A percentile compares a stretch with the other conserved stretches of the same genome.
phyloP scores from a whole-genome alignment of 2,888 invertebrate genomes.

The Nemapogon koenigi region DNA sequence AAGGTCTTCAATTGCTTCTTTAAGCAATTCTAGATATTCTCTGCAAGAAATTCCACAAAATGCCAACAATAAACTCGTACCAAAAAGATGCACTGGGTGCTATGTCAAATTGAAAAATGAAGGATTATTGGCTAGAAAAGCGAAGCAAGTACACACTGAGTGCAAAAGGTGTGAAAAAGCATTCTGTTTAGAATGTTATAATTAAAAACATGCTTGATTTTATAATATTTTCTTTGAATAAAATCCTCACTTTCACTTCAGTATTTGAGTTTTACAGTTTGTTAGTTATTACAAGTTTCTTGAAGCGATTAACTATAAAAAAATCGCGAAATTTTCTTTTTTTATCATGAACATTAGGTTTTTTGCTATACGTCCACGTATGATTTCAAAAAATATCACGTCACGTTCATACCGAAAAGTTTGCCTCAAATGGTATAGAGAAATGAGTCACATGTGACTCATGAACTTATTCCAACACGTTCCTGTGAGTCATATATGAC shows the following conservation, averaged over 20 bases:
- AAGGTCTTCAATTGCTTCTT: slow-evolving; percentile 16
- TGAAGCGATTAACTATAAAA: slow-evolving; percentile 5
- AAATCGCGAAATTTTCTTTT: slow-evolving; percentile 7
- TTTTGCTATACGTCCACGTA: slow-evolving; percentile 6
- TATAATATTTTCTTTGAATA: background rate
- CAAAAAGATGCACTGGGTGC: slow-evolving; percentile 17
- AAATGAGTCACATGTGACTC: no score
- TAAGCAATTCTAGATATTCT: slow-evolving; percentile 11
- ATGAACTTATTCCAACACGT: no score
- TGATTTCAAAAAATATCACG: slow-evolving; percentile 1
- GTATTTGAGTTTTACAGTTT: slow-evolving; percentile 7
- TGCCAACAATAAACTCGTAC: slow-evolving; percentile 13
- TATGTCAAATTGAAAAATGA: no score
- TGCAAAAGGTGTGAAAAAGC: no score
- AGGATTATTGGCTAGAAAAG: no score
- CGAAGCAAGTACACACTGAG: no score
- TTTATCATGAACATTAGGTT: slow-evolving; percentile 7
- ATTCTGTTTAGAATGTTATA: slow-evolving; percentile 18
- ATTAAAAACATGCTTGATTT: slow-evolving; percentile 13
- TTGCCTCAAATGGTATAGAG: no score
- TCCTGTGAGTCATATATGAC: no score
- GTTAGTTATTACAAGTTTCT: slow-evolving; percentile 7
- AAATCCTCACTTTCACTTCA: slow-evolving; percentile 1
- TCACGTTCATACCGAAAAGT: slow-evolving; percentile 12
- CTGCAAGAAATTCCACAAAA: slow-evolving; percentile 17